Conservation (phyloP, 2,888 invertebrate genomes). For the Meteorus cinctellus region DNA sequence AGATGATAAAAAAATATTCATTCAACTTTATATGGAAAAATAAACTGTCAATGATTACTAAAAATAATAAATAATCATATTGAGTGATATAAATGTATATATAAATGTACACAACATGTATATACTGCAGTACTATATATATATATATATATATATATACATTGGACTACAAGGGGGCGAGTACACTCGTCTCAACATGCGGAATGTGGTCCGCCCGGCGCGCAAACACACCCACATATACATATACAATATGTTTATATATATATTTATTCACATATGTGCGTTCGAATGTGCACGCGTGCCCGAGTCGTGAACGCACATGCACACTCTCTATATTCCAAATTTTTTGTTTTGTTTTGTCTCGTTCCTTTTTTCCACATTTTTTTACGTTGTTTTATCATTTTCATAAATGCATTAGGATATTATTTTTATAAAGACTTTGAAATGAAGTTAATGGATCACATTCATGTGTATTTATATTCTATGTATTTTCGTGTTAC, state of each 20-base stretch:
- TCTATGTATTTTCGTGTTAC: neutral
- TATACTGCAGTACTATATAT: neutral
- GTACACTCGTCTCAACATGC: constrained; percentile 62
- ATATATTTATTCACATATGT: constrained; percentile 36
- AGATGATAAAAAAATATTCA: too few species aligned
- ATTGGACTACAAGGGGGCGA: constrained; percentile 37
- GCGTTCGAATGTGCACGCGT: constrained; percentile 42
- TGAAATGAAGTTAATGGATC: neutral
- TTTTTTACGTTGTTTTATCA: neutral
- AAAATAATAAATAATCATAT: too few species aligned
- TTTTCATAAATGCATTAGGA: neutral
- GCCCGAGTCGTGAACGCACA: constrained; percentile 26
- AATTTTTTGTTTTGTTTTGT: constrained; percentile 61
- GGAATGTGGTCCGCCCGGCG: constrained; percentile 71
- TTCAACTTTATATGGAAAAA: too few species aligned
- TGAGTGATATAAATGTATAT: constrained; percentile 20
- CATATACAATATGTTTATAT: constrained; percentile 40
- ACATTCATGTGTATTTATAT: neutral
- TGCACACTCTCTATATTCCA: constrained; percentile 55
- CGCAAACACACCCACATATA: constrained; percentile 52
- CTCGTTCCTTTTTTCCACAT: constrained; percentile 61
- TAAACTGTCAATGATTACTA: too few species aligned
- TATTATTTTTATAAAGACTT: neutral
- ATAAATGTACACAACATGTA: neutral
- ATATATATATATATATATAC: constrained; percentile 1